phyloP scores from a whole-genome alignment of 2,113 vertebrate genomes.

The Geococcyx californianus region DNA sequence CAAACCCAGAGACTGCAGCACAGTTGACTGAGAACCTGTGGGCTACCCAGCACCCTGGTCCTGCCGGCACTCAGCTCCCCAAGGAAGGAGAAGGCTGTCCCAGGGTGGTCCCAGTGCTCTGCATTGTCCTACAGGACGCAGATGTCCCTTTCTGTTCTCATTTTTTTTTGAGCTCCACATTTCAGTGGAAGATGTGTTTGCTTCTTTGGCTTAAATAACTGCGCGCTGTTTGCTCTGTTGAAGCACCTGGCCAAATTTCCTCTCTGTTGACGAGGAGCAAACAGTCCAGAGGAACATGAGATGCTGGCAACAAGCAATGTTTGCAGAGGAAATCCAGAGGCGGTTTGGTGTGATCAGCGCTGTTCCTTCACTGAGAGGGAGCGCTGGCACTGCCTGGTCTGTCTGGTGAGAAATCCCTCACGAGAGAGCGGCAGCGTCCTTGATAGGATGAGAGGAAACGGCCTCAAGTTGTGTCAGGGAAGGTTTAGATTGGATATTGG shows the following conservation, averaged over 20 bases:
- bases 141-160: not conserved
- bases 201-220: not conserved
- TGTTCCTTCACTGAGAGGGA: not conserved
- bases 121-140: fast-evolving
- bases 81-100: not conserved
- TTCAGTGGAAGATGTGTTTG: not conserved
- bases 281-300: not conserved
- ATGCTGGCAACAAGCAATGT: not conserved
- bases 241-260: not conserved
- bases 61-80: fast-evolving
- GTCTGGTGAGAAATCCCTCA: not conserved
- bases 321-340: not conserved
- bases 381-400: fast-evolving
- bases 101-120: not conserved
- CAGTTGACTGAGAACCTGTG: not conserved
- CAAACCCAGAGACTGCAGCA: fast-evolving
- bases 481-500: no score
- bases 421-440: not conserved
- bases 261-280: slow-evolving; percentile 18
- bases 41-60: not conserved
- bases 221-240: not conserved
- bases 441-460: no score
- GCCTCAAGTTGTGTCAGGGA: no score
- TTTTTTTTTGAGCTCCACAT: not conserved
- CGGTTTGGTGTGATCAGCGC: not conserved